Evolutionary conservation across 2,888 invertebrate species (phyloP), one percentile per base, ranked within the genome.

Genomic region (Phalera bucephala): DNA sequence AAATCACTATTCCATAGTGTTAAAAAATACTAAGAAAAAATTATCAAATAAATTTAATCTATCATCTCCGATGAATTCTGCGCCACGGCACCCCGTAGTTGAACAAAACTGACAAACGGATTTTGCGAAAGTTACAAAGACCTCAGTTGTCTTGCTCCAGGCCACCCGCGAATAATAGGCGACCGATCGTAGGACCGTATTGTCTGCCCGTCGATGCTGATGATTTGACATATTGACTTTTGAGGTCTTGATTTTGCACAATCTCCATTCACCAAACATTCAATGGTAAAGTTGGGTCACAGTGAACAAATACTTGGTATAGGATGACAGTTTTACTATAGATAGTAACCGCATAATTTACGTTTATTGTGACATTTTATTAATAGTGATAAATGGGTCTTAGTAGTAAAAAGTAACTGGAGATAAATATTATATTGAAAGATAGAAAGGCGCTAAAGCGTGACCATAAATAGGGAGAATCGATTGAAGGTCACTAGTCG

Each of bases 161-260:
- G 71, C 84, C 86, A 86, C 87, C 85, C 85, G 72, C 77, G 72
- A 79, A 75, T 75, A 78, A 79, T 73, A 61, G 68, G 44, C 58
- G 51, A 40, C 40, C 46, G 39, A 52, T 52, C 41, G 46, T 50
- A 61, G 52, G 67, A 67, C 65, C 49, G 61, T 57, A 74, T 77
- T 79, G 74, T 77, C 47, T 65, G 65, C 61, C 61, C 43, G 36
- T 37, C 52, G 20, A 71, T 70, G 63, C 72, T 72, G 64, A 63
- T 64, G 64, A 62, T 67, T 69, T 70, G 73, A 76, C 71, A 65
- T 69, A 72, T 73, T 55, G 72, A 64, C 68, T 68, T 54, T 39
- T 62, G 58, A 71, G 64, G 63, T 69, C 67, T 70, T 67, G 60
- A 68, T 72, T 64, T 61, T 64, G 57, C 59, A 39, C 54, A 57